Percentiles rank a stretch among this genome's conserved stretches.
Evolutionary conservation across 2,113 vertebrate genomes (phyloP).

Genomic region (Lates calcarifer): DNA sequence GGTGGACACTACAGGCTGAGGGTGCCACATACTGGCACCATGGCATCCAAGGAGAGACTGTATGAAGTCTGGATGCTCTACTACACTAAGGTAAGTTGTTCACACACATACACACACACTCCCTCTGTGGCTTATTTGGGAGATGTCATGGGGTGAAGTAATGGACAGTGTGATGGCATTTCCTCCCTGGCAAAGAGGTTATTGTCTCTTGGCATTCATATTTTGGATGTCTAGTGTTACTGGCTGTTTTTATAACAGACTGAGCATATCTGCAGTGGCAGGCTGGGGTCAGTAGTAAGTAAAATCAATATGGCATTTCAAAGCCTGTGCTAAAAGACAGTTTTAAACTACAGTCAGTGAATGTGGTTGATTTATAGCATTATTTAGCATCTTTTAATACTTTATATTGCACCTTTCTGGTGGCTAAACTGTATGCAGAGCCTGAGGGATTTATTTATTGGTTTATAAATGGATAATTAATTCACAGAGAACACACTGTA

Average conservation of each 20-base stretch:
- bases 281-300: not conserved
- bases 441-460: not conserved
- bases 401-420: not conserved
- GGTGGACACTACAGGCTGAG: constrained; percentile 54
- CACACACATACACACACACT: not conserved
- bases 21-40: constrained; percentile 76
- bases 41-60: constrained; percentile 96
- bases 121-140: not conserved
- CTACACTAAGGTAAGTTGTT: constrained; percentile 91
- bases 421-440: not conserved
- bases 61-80: constrained; percentile 99
- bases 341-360: not conserved
- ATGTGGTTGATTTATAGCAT: not conserved
- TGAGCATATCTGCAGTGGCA: not conserved
- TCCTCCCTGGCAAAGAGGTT: constrained; percentile 4
- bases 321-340: not conserved
- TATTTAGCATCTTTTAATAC: not conserved
- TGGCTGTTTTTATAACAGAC: not conserved
- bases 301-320: not conserved
- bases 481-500: not conserved
- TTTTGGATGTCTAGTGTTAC: not conserved
- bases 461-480: constrained; percentile 23
- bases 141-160: constrained; percentile 22
- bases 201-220: constrained; percentile 6
- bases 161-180: constrained; percentile 36